Conservation (phyloP, 2,797 vertebrate genomes). For the Phyllotis vaccarum region DNA sequence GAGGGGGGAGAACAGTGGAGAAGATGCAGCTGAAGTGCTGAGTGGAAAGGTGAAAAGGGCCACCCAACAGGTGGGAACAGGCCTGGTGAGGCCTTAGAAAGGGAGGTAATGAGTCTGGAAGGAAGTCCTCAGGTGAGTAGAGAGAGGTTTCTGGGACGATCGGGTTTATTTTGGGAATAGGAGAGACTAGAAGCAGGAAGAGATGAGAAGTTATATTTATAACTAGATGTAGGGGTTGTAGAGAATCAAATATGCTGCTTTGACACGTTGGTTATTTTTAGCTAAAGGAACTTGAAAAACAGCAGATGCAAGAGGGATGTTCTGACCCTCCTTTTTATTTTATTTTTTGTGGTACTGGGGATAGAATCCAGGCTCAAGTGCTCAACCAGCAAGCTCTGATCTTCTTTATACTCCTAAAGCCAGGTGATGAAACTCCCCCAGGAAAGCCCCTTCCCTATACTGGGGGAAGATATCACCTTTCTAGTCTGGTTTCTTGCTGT, state of each 20-base stretch:
- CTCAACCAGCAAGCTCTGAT: not conserved
- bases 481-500: not conserved
- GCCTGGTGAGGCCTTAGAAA: not conserved
- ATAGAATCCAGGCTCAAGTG: not conserved
- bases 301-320: not conserved
- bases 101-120: not conserved
- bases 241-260: slow-evolving; percentile 1
- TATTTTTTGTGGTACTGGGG: not conserved
- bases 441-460: not conserved
- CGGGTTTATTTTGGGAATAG: slow-evolving; percentile 42
- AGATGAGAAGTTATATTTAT: slow-evolving; percentile 36
- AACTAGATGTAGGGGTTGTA: not conserved
- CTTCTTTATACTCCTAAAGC: not conserved
- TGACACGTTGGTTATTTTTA: not conserved
- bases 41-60: not conserved
- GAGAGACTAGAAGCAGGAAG: slow-evolving; percentile 33
- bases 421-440: not conserved
- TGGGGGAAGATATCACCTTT: not conserved
- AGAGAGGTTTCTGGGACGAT: not conserved
- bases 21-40: not conserved
- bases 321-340: not conserved
- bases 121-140: not conserved
- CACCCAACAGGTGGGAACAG: not conserved
- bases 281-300: slow-evolving; percentile 5
- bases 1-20: not conserved